Evolutionary conservation across 2,113 vertebrate species (phyloP).

Genomic region (Psophia crepitans): DNA sequence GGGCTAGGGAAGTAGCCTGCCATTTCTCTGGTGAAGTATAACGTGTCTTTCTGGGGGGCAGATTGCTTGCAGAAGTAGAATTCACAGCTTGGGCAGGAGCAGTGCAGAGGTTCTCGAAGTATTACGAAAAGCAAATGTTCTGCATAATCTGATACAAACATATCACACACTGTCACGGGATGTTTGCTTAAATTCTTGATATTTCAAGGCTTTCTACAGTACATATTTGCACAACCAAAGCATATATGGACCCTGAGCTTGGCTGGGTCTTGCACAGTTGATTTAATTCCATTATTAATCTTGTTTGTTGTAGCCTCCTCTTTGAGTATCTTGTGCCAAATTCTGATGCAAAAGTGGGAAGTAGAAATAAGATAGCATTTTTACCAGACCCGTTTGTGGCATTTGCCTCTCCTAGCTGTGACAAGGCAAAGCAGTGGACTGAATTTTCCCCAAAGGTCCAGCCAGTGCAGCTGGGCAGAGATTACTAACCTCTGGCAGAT

Average conservation of each 20-base stretch:
- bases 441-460: background rate
- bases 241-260: background rate
- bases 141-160: background rate
- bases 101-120: background rate
- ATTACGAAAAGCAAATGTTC: slow-evolving; percentile 11
- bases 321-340: background rate
- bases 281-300: background rate
- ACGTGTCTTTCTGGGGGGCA: background rate
- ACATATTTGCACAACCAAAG: background rate
- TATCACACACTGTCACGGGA: background rate
- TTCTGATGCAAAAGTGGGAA: background rate
- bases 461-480: background rate
- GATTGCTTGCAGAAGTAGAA: background rate
- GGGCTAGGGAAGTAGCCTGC: background rate
- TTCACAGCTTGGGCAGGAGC: background rate
- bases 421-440: background rate
- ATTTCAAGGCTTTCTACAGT: background rate
- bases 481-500: background rate
- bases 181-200: slow-evolving; percentile 22
- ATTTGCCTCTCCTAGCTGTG: background rate
- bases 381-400: background rate
- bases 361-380: background rate
- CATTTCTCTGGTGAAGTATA: background rate
- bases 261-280: background rate
- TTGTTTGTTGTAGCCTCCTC: background rate